These are phyloP conservation scores for Disparrhopalites patrizii DNA, from an alignment of 2,888 invertebrate species.

Conservation along the genomic window DNA sequence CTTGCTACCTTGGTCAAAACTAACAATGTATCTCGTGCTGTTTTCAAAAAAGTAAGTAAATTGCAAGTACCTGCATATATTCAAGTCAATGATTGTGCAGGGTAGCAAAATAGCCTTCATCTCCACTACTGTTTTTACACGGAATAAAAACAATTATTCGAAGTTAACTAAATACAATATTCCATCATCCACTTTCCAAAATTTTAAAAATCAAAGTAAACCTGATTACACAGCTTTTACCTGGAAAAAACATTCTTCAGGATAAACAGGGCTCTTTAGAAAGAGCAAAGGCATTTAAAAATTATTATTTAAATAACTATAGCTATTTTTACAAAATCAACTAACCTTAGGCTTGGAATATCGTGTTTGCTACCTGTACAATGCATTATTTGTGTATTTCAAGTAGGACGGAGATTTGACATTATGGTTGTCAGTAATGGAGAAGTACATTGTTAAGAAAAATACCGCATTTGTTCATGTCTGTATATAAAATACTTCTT, in stretches of 20 bases:
- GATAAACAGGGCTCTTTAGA: no score
- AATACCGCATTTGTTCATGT: background rate
- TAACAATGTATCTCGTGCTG: slow-evolving; percentile 33
- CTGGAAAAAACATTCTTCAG: no score
- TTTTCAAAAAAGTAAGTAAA: slow-evolving; percentile 40
- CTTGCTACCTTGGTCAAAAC: slow-evolving; percentile 35
- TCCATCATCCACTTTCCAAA: no score
- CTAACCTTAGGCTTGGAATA: slow-evolving; percentile 27
- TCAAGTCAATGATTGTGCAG: no score
- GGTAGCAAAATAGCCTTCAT: no score
- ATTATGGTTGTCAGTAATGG: background rate
- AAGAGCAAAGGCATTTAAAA: background rate
- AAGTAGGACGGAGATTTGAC: background rate
- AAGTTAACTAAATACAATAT: no score
- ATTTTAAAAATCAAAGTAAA: no score
- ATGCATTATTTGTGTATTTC: background rate
- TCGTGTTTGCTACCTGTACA: slow-evolving; percentile 16
- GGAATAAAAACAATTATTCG: no score
- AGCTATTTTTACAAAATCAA: background rate
- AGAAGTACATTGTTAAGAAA: background rate
- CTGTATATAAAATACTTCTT: background rate
- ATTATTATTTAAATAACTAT: background rate
- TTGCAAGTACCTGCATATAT: no score
- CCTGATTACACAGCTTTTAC: no score
- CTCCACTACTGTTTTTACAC: no score